These are phyloP conservation scores for Dasypogon diadema DNA, from an alignment of 2,888 invertebrate genomes.

Conservation along the genomic window DNA sequence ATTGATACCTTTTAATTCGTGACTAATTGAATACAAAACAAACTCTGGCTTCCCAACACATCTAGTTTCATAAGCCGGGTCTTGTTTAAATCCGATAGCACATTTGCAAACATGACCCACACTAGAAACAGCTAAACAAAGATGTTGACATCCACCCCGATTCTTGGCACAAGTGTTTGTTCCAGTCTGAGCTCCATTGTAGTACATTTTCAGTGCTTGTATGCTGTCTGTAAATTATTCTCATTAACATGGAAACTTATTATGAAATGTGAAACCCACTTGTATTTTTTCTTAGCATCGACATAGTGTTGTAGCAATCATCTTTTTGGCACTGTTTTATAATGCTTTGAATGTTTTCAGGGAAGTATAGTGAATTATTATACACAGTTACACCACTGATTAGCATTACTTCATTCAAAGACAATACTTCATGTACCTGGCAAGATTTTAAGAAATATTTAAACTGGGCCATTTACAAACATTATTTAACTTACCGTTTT, in stretches of 20 bases:
- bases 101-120: slow-evolving; percentile 77
- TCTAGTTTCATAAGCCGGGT: slow-evolving; percentile 70
- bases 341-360: slow-evolving; percentile 74
- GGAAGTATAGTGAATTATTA: slow-evolving; percentile 75
- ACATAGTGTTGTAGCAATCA: slow-evolving; percentile 67
- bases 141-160: slow-evolving; percentile 76
- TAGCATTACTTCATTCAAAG: slow-evolving; percentile 64
- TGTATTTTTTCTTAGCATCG: slow-evolving; percentile 73
- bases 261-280: too few relatives aligned
- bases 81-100: slow-evolving; percentile 77
- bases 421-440: slow-evolving; percentile 60
- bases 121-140: slow-evolving; percentile 77
- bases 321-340: slow-evolving; percentile 76
- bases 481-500: slow-evolving; percentile 60
- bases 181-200: slow-evolving; percentile 75
- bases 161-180: slow-evolving; percentile 72
- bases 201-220: slow-evolving; percentile 78
- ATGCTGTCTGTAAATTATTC: slow-evolving; percentile 73
- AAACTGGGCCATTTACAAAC: background rate
- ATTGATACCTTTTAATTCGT: slow-evolving; percentile 79
- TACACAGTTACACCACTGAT: slow-evolving; percentile 76
- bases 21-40: slow-evolving; percentile 80
- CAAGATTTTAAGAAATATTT: background rate
- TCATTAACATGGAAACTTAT: too few relatives aligned
- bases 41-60: slow-evolving; percentile 76